Evolutionary conservation across 2,113 vertebrate species (phyloP), one percentile per base, ranked within the genome.

Genomic region (Xenopus borealis): DNA sequence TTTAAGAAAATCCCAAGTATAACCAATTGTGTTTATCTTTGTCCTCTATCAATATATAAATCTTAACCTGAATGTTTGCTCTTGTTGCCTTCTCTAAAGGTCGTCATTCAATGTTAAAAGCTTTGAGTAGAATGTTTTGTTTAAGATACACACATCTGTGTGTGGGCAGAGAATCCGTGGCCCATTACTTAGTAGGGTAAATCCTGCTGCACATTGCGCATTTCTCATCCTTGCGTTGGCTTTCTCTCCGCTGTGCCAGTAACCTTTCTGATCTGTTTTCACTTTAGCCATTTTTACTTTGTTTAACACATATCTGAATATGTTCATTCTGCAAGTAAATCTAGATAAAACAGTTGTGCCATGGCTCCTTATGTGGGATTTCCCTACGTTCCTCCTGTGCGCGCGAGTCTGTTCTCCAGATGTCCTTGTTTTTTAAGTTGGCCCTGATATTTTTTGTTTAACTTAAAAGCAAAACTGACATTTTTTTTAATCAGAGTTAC

Each of bases 101-200:
- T 52, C 23, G 18, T 9, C 55, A 18, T 58, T 27, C 17, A 18
- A 4, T 62, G n/a, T 72, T 50, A 18, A 19, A 62, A 63, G 5
- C 0, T 10, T 72, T 62, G 45, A 13, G 14, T 63, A 61, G 57
- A 40, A 33, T 52, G 18, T 14, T 52, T 68, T 68, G 23, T 13
- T 46, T 68, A 52, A 52, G 45, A 68, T 68, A 68, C n/a, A 45
- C 52, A 70, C 53, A 72, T 72, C 70, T 63, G 61, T 63, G 59
- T 72, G 30, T 65, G 62, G 50, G 71, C 50, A 53, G 71, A 44
- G 52, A 14, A 20, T 18, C 20, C 62, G 16, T 50, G 40, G 64
- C 46, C 17, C 61, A 30, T 19, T 62, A 65, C 17, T 72, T 55
- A 55, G 47, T 4, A 12, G 11, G 12, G 47, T 50, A 50, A 50